Evolutionary conservation across 2,797 vertebrate species (phyloP).

Genomic region (Rhinophrynus dorsalis): DNA sequence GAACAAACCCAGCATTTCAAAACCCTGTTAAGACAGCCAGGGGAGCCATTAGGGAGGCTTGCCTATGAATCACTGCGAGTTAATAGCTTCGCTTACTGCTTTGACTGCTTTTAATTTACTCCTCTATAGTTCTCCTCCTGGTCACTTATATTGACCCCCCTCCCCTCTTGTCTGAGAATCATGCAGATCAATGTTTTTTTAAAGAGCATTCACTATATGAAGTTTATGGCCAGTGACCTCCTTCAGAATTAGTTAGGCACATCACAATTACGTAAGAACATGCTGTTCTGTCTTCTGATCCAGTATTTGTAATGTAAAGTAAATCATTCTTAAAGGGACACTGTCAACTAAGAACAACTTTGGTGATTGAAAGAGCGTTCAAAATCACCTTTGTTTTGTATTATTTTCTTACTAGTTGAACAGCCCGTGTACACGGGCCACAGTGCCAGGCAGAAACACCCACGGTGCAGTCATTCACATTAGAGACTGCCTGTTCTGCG

Average conservation of each 20-base stretch:
- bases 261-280: neutral
- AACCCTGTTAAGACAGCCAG: neutral
- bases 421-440: no score
- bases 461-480: no score
- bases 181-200: neutral
- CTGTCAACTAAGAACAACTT: no score
- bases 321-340: neutral
- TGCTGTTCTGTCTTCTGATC: neutral
- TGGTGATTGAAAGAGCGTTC: no score
- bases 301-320: neutral
- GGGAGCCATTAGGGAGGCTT: neutral
- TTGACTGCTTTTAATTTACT: slow-evolving; percentile 1
- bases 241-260: neutral
- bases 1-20: neutral
- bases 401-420: no score
- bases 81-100: neutral
- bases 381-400: no score
- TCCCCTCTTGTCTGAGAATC: neutral
- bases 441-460: no score
- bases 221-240: neutral
- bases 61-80: neutral
- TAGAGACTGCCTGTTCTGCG: no score
- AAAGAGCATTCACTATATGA: neutral
- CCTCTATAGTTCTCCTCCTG: neutral
- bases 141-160: neutral